Percentiles rank a stretch among this genome's conserved stretches.
Evolutionary conservation across 2,797 vertebrate genomes (phyloP).

Genomic region (Molossus molossus): DNA sequence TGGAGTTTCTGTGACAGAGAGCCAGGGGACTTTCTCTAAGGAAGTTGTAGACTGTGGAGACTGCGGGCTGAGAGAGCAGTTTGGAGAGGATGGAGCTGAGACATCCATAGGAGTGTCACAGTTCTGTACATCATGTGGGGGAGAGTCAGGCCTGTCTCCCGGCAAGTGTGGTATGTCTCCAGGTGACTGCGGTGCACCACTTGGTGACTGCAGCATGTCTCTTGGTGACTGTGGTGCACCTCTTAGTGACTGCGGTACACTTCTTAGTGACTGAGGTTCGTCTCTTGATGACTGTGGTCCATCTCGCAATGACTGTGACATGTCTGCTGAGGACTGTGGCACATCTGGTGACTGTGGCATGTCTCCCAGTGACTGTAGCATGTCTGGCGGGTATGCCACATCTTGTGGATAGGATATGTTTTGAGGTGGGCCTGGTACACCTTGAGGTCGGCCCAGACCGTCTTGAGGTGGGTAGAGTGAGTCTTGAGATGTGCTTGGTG

Average conservation of each 20-base stretch:
- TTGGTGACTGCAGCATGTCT: background rate
- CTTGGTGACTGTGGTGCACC: background rate
- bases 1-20: slow-evolving; percentile 63
- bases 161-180: background rate
- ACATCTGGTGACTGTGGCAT: background rate
- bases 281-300: background rate
- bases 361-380: background rate
- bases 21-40: slow-evolving; percentile 71
- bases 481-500: slow-evolving; percentile 32
- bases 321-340: background rate
- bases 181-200: background rate
- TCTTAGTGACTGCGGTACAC: background rate
- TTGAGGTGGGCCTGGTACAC: slow-evolving; percentile 58
- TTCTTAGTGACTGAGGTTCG: background rate
- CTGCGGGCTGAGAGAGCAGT: slow-evolving; percentile 30
- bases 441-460: slow-evolving; percentile 63
- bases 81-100: slow-evolving; percentile 10
- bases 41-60: background rate
- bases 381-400: background rate
- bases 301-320: background rate
- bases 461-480: slow-evolving; percentile 45
- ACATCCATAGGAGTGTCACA: slow-evolving; percentile 60
- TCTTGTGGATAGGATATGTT: background rate
- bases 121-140: background rate
- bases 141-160: background rate